These are phyloP conservation scores for Thripadectes ignobilis DNA, from an alignment of 2,797 vertebrate genomes.

Conservation along the genomic window DNA sequence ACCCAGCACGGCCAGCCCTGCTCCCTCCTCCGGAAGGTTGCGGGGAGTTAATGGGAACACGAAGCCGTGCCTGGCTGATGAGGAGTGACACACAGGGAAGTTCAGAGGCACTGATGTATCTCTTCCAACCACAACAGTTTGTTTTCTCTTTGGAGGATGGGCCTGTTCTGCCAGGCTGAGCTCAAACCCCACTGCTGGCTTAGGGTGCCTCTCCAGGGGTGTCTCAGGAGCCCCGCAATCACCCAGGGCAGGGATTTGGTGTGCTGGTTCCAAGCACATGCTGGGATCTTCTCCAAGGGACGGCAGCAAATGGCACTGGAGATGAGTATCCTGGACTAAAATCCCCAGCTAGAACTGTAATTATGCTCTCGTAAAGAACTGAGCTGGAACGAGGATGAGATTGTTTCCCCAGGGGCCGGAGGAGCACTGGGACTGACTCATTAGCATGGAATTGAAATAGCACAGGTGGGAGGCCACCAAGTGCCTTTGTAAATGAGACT, in stretches of 20 bases:
- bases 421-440: neutral
- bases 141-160: neutral
- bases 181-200: neutral
- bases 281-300: neutral
- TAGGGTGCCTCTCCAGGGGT: neutral
- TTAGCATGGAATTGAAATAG: neutral
- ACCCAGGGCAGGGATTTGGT: neutral
- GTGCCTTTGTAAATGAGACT: neutral
- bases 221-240: fast-evolving
- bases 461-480: neutral
- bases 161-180: neutral
- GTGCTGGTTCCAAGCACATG: neutral
- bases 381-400: neutral
- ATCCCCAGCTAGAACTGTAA: slow-evolving; percentile 17
- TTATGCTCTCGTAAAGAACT: neutral
- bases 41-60: neutral
- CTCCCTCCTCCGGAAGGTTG: neutral
- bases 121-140: neutral
- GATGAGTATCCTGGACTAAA: neutral
- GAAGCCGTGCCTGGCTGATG: neutral
- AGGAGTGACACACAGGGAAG: fast-evolving
- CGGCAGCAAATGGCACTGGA: neutral
- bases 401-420: slow-evolving; percentile 1
- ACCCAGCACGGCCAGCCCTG: neutral
- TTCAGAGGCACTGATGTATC: neutral